Evolutionary conservation across 2,113 vertebrate species (phyloP).

Genomic region (Pao palembangensis): DNA sequence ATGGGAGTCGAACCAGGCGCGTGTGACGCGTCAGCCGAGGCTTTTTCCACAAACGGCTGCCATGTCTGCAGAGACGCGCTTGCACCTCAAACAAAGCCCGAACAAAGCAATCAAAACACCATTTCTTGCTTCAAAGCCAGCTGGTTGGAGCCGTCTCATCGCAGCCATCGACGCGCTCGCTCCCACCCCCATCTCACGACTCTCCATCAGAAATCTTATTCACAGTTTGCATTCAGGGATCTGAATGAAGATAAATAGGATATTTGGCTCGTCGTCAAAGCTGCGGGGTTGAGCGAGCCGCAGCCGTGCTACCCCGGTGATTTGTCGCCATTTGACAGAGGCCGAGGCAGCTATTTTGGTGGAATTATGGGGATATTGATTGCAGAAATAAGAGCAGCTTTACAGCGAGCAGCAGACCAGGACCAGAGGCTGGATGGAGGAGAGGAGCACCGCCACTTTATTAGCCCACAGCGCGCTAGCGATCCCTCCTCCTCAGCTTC

Average conservation of each 20-base stretch:
- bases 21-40: neutral
- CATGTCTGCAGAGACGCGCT: conserved; percentile 1
- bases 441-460: conserved; percentile 67
- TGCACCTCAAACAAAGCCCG: conserved; percentile 33
- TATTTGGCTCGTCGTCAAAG: conserved; percentile 42
- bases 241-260: conserved; percentile 42
- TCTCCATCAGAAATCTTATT: conserved; percentile 44
- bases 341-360: conserved; percentile 79
- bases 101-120: conserved; percentile 51
- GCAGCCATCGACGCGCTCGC: conserved; percentile 13
- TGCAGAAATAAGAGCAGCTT: conserved; percentile 78
- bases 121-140: conserved; percentile 38
- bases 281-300: conserved; percentile 18
- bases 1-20: neutral
- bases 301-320: conserved; percentile 42
- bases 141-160: conserved; percentile 48
- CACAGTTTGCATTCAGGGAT: conserved; percentile 44
- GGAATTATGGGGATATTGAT: conserved; percentile 87
- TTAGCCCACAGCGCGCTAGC: conserved; percentile 54
- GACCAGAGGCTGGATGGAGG: conserved; percentile 44
- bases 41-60: neutral
- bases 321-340: conserved; percentile 78
- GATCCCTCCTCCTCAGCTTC: conserved; percentile 15
- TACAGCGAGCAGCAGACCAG: conserved; percentile 75
- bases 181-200: neutral